Percentiles rank a stretch among this genome's conserved stretches.
Conservation (phyloP, 2,888 invertebrate species). For the Melipona beecheii region DNA sequence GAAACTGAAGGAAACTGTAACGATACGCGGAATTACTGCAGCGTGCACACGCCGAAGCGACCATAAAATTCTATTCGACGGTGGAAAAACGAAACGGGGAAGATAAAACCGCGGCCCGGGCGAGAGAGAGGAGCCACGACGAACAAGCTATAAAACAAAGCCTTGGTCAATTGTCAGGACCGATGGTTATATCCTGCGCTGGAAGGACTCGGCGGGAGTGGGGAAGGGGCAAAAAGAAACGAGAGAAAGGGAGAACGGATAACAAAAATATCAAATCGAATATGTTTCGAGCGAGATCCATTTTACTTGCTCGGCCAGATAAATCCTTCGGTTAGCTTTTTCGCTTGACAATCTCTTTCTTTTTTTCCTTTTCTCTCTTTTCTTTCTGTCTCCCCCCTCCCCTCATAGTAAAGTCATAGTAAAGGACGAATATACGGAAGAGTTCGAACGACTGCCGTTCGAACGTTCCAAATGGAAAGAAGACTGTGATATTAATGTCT, state of each 20-base stretch:
- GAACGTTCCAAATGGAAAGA: conserved; percentile 39
- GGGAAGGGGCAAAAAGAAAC: not conserved
- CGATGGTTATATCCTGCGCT: conserved; percentile 21
- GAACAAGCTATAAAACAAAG: conserved; percentile 37
- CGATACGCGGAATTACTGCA: not conserved
- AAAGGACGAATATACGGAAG: not conserved
- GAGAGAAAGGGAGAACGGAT: not conserved
- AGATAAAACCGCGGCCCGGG: conserved; percentile 4
- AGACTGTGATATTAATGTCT: conserved; percentile 49
- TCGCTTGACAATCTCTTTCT: not conserved
- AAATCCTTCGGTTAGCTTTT: conserved; percentile 25
- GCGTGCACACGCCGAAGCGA: not conserved
- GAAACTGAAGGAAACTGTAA: not conserved
- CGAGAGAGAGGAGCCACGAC: conserved; percentile 21
- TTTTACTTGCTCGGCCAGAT: conserved; percentile 22
- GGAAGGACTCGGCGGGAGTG: not conserved
- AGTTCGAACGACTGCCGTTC: not conserved
- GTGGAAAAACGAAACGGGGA: conserved; percentile 23
- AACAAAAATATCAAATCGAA: conserved; percentile 39
- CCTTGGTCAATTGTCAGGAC: conserved; percentile 36
- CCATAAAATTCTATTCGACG: conserved; percentile 15
- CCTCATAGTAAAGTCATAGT: conserved; percentile 34
- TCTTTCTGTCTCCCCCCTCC: not conserved
- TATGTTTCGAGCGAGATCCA: conserved; percentile 41
- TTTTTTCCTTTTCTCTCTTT: not conserved